phyloP scores from a whole-genome alignment of 2,797 vertebrate species.

The Hippoglossus hippoglossus region DNA sequence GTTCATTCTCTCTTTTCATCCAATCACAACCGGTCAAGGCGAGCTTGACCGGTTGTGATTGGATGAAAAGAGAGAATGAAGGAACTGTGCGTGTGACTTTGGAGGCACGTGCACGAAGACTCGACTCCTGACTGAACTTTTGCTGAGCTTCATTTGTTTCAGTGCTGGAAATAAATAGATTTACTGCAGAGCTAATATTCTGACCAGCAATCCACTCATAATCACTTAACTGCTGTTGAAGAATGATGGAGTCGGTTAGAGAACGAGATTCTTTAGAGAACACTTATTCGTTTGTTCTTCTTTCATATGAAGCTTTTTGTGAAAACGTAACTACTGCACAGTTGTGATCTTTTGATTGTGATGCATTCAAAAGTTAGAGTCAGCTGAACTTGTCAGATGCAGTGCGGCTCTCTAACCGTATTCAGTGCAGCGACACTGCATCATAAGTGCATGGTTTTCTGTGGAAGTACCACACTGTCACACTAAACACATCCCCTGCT shows the following conservation, averaged over 20 bases:
- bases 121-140: too few species aligned
- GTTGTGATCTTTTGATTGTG: not conserved
- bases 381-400: not conserved
- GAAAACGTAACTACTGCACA: too few species aligned
- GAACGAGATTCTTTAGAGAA: not conserved
- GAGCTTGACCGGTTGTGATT: too few species aligned
- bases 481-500: conserved; percentile 19
- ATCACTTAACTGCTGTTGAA: not conserved
- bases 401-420: not conserved
- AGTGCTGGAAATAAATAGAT: too few species aligned
- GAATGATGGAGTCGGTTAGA: not conserved
- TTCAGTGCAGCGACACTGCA: too few species aligned
- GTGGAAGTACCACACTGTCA: conserved; percentile 21
- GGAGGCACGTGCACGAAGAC: too few species aligned
- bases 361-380: not conserved
- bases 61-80: too few species aligned
- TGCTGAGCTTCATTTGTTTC: too few species aligned
- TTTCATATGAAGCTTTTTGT: not conserved
- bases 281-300: not conserved
- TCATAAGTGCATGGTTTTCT: not conserved
- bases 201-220: not conserved
- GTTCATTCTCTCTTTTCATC: too few species aligned
- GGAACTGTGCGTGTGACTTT: too few species aligned
- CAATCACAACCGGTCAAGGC: too few species aligned
- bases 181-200: too few species aligned